These are phyloP conservation scores for Netta rufina DNA, from an alignment of 2,797 vertebrate genomes.

Conservation along the genomic window DNA sequence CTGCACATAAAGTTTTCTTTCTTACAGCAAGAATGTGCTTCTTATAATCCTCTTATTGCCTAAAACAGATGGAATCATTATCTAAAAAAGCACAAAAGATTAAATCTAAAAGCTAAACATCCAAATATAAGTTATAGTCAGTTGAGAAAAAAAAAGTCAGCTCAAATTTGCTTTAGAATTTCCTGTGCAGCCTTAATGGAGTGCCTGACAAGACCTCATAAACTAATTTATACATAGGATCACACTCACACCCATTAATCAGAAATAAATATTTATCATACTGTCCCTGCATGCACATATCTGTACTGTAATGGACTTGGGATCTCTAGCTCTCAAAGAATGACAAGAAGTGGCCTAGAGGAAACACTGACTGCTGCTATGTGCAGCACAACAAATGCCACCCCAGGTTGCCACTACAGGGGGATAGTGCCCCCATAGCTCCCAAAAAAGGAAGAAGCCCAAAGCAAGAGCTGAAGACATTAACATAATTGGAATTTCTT, in stretches of 20 bases:
- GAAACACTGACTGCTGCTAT: background rate
- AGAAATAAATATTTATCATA: background rate
- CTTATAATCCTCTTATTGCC: background rate
- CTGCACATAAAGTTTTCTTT: background rate
- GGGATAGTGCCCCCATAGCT: background rate
- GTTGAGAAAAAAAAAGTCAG: background rate
- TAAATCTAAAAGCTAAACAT: background rate
- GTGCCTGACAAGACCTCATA: background rate
- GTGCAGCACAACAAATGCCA: rapidly evolving
- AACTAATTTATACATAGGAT: background rate
- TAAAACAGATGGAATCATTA: background rate
- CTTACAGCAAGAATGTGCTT: background rate
- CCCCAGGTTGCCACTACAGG: rapidly evolving
- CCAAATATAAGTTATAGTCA: background rate
- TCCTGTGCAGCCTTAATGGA: background rate
- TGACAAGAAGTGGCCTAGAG: background rate
- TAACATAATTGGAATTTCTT: background rate
- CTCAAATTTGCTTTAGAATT: background rate
- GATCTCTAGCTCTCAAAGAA: background rate
- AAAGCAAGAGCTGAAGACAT: background rate
- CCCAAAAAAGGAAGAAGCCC: background rate
- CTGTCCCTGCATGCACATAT: background rate
- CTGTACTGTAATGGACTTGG: background rate
- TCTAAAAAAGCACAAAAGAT: background rate
- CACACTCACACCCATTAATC: background rate